Conservation (phyloP, 2,113 vertebrate genomes). For the Antigone vipio region DNA sequence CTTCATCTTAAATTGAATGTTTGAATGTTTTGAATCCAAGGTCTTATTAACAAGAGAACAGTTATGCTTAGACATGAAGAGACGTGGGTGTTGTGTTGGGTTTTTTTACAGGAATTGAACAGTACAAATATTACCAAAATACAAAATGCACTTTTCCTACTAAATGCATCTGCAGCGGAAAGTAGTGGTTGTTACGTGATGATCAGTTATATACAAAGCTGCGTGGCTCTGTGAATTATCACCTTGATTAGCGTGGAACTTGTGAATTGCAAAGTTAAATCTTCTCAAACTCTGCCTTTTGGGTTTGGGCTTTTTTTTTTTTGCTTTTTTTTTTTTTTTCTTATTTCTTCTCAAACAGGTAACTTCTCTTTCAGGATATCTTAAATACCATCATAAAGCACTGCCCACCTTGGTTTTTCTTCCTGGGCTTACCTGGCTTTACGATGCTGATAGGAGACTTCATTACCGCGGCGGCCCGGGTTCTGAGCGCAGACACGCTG, state of each 20-base stretch:
- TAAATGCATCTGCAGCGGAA: rapidly evolving
- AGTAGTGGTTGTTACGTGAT: rapidly evolving
- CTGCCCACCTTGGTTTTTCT: slow-evolving; percentile 93
- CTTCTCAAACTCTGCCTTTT: neutral
- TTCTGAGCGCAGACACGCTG: slow-evolving; percentile 80
- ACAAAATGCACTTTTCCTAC: neutral
- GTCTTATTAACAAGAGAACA: neutral
- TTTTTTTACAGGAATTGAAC: neutral
- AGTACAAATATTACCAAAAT: neutral
- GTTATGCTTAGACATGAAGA: neutral
- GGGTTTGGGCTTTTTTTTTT: neutral
- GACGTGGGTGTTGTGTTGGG: neutral
- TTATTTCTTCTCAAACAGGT: neutral
- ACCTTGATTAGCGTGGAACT: neutral
- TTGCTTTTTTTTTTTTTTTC: neutral
- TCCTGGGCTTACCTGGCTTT: slow-evolving; percentile 92
- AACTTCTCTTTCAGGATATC: slow-evolving; percentile 81
- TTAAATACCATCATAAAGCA: slow-evolving; percentile 89
- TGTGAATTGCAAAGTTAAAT: neutral
- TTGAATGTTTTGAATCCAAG: neutral
- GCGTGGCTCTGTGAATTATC: neutral
- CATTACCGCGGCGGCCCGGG: slow-evolving; percentile 82
- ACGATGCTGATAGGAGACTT: slow-evolving; percentile 93
- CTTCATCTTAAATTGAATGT: neutral
- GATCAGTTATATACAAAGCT: neutral